These are phyloP conservation scores for Porites australiensis DNA, from an alignment of 64 coral and sea anemone species.

Conservation along the genomic window DNA sequence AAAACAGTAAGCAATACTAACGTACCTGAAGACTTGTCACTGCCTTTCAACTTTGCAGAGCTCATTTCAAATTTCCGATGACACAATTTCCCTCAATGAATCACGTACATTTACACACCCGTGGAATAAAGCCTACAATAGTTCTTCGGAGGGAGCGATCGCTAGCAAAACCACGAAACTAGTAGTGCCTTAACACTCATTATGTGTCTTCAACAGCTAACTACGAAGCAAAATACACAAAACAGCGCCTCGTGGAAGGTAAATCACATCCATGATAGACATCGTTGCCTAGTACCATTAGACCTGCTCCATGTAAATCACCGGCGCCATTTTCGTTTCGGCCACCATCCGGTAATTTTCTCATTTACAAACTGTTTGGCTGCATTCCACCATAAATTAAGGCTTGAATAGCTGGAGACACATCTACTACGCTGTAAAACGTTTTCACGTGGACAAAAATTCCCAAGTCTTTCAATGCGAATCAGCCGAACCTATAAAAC, in stretches of 20 bases:
- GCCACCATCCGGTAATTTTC: slow-evolving; percentile 20
- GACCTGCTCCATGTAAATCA: neutral
- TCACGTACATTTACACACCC: neutral
- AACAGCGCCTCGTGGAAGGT: neutral
- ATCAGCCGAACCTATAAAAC: slow-evolving; percentile 21
- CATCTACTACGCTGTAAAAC: neutral
- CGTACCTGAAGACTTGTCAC: slow-evolving; percentile 6
- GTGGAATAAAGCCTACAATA: neutral
- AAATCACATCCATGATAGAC: slow-evolving; percentile 3
- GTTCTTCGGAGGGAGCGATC: neutral
- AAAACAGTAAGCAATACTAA: neutral
- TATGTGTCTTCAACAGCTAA: neutral
- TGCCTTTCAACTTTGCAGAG: neutral
- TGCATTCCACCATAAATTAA: slow-evolving; percentile 26
- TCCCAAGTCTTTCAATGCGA: neutral
- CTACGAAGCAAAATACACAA: neutral
- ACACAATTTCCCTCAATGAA: neutral
- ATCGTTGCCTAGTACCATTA: slow-evolving; percentile 17
- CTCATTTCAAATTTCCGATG: slow-evolving; percentile 11
- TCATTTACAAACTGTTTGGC: slow-evolving; percentile 24
- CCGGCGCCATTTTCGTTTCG: slow-evolving; percentile 23
- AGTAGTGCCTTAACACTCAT: neutral
- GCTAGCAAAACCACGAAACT: slow-evolving; percentile 4
- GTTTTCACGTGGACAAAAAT: neutral
- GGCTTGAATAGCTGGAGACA: neutral